Conservation (phyloP, 2,113 vertebrate species). For the Ploceus nigricollis region DNA sequence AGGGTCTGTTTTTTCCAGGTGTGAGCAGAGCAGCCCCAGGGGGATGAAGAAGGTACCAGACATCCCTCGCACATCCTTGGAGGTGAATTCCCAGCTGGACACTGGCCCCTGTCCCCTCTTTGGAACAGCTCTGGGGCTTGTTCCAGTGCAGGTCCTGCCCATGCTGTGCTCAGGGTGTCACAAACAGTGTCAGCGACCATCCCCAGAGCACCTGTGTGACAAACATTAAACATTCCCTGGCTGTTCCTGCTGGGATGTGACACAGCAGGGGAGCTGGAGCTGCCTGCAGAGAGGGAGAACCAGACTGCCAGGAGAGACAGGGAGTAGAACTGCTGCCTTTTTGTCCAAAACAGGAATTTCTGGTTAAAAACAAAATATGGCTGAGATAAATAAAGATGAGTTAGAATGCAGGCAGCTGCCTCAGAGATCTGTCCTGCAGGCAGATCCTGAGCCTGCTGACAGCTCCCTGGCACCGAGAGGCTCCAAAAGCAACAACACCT, state of each 20-base stretch:
- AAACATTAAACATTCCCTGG: not conserved
- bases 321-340: not conserved
- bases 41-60: not conserved
- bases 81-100: not conserved
- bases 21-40: not conserved
- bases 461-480: not conserved
- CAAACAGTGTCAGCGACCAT: not conserved
- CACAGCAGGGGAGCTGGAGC: not conserved
- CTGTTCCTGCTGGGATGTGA: fast-evolving
- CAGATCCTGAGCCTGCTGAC: constrained; percentile 21
- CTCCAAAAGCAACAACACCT: not conserved
- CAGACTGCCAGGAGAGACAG: not conserved
- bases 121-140: not conserved
- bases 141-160: not conserved
- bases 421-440: not conserved
- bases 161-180: not conserved
- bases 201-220: not conserved
- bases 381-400: not conserved
- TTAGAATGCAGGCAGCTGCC: not conserved
- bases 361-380: not conserved
- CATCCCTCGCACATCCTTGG: fast-evolving
- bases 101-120: fast-evolving
- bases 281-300: not conserved
- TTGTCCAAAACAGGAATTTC: not conserved
- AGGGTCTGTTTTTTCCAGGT: not conserved